Evolutionary conservation across 2,888 invertebrate genomes (phyloP).

Genomic region (Dermolepida albohirtum): DNA sequence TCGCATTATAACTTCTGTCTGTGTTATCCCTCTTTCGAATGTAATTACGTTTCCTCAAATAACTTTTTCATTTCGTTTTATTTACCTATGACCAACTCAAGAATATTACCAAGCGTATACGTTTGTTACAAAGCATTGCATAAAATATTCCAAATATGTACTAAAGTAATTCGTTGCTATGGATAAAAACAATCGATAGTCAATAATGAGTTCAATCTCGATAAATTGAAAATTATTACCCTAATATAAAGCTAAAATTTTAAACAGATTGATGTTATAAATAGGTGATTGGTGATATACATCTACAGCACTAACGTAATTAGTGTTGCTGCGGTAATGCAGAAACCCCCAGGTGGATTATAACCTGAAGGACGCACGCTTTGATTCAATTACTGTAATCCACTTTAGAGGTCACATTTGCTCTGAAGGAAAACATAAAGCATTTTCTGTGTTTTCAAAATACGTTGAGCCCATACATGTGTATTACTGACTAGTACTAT

Average conservation of each 20-base stretch:
- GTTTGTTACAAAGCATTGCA: too few relatives aligned
- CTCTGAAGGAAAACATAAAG: background rate
- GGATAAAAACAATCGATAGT: too few relatives aligned
- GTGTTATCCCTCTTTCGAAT: background rate
- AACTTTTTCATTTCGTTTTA: constrained; percentile 25
- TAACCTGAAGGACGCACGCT: constrained; percentile 14
- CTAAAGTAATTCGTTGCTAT: too few relatives aligned
- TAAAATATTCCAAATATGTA: too few relatives aligned
- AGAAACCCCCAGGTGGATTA: constrained; percentile 11
- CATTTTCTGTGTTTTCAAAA: too few relatives aligned
- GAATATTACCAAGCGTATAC: too few relatives aligned
- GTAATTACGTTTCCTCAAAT: constrained; percentile 1
- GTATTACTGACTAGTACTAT: too few relatives aligned
- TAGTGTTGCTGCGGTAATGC: constrained; percentile 8
- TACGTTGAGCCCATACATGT: too few relatives aligned
- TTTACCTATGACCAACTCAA: constrained; percentile 5
- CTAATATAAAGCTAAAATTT: background rate
- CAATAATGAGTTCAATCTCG: too few relatives aligned
- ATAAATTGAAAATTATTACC: background rate
- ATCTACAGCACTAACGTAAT: constrained; percentile 12
- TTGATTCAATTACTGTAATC: constrained; percentile 35
- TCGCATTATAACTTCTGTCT: background rate
- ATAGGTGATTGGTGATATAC: constrained; percentile 3
- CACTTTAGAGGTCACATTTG: constrained; percentile 4
- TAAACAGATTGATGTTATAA: constrained; percentile 6